Percentiles rank a stretch among this genome's conserved stretches.
Conservation (phyloP, 2,113 vertebrate species). For the Perccottus glenii region DNA sequence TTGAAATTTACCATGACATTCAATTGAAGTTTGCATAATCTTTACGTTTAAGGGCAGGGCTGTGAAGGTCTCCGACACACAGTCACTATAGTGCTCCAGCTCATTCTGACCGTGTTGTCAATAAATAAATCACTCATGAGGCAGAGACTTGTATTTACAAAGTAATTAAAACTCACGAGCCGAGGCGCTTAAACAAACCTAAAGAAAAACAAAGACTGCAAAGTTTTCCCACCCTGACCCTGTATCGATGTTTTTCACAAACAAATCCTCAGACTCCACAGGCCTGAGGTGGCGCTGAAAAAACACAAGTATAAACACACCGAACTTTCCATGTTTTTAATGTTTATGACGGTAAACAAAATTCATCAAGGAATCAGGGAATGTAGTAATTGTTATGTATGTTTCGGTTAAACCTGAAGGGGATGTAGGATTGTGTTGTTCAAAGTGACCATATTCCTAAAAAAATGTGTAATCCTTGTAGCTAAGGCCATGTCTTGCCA, state of each 20-base stretch:
- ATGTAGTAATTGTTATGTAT: too few relatives aligned
- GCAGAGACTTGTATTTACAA: conserved; percentile 87
- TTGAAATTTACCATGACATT: too few relatives aligned
- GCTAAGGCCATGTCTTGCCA: conserved; percentile 79
- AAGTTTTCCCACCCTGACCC: conserved; percentile 34
- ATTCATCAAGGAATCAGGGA: background rate
- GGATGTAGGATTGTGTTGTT: too few relatives aligned
- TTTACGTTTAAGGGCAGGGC: too few relatives aligned
- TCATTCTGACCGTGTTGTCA: conserved; percentile 79
- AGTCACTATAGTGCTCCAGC: background rate
- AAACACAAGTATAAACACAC: conserved; percentile 1
- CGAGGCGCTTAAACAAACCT: conserved; percentile 75
- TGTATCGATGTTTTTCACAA: background rate
- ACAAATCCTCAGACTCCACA: conserved; percentile 10
- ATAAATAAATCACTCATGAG: conserved; percentile 89
- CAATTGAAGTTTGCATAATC: too few relatives aligned
- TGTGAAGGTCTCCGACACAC: too few relatives aligned
- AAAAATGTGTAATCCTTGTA: background rate
- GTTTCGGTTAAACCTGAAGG: too few relatives aligned
- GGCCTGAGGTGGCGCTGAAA: background rate
- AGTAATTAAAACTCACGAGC: conserved; percentile 92
- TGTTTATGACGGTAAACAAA: background rate
- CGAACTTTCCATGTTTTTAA: background rate
- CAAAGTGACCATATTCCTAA: too few relatives aligned
- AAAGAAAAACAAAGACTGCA: conserved; percentile 67